phyloP scores from a whole-genome alignment of 2,888 invertebrate genomes.

The Pollenia amentaria region DNA sequence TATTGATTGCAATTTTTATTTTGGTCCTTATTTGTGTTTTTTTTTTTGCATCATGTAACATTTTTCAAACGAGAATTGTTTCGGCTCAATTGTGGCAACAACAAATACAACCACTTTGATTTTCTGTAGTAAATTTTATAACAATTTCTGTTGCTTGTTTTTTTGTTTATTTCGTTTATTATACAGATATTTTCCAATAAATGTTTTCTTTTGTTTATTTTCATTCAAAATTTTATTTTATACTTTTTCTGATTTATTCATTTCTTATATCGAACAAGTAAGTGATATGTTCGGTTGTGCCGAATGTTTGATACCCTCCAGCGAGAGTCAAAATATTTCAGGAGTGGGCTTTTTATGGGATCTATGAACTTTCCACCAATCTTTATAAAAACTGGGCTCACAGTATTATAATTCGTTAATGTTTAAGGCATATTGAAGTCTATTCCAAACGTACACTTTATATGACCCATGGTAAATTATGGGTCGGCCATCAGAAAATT shows the following conservation, averaged over 20 bases:
- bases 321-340: no score
- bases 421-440: no score
- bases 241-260: constrained; percentile 17
- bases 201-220: background rate
- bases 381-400: no score
- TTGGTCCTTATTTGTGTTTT: background rate
- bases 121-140: constrained; percentile 23
- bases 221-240: constrained; percentile 8
- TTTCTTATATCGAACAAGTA: background rate
- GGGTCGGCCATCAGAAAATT: no score
- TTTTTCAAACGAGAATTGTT: background rate
- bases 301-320: no score
- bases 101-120: constrained; percentile 27
- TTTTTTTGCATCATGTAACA: background rate
- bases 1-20: background rate
- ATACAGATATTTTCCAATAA: constrained; percentile 8
- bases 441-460: no score
- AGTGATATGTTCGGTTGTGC: no score
- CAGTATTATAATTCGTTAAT: no score
- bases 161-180: no score
- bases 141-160: constrained; percentile 3
- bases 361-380: no score
- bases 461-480: no score
- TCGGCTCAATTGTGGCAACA: constrained; percentile 13
- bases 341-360: no score